These are phyloP conservation scores for Aegithalos caudatus DNA, from an alignment of 2,113 vertebrate species.

Conservation along the genomic window DNA sequence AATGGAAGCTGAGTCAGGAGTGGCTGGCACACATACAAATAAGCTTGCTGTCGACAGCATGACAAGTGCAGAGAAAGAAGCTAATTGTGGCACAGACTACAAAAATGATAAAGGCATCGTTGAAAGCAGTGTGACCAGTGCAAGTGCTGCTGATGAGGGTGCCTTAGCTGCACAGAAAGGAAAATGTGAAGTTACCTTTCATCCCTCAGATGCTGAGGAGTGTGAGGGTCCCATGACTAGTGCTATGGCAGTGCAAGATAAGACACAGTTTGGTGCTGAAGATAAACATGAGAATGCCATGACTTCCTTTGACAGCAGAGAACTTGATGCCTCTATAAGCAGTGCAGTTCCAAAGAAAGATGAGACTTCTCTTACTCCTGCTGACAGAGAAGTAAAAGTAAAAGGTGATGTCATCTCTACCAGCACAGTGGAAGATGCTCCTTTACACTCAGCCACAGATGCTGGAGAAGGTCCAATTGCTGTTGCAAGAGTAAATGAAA, in stretches of 20 bases:
- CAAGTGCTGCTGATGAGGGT: slow-evolving; percentile 2
- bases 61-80: background rate
- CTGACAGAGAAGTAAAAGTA: background rate
- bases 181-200: background rate
- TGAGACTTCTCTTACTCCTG: background rate
- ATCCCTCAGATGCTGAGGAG: slow-evolving; percentile 24
- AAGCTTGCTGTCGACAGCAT: slow-evolving; percentile 50
- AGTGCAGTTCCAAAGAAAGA: background rate
- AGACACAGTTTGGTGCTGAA: background rate
- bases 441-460: background rate
- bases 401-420: slow-evolving; percentile 69
- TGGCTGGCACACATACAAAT: background rate
- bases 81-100: slow-evolving; percentile 1
- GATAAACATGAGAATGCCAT: background rate
- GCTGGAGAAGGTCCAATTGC: background rate
- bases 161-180: background rate
- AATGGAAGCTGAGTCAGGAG: slow-evolving; percentile 52
- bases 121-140: slow-evolving; percentile 74
- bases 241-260: slow-evolving; percentile 38
- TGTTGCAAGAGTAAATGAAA: background rate
- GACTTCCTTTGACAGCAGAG: background rate
- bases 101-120: slow-evolving; percentile 67
- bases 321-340: slow-evolving; percentile 24
- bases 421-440: slow-evolving; percentile 40
- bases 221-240: slow-evolving; percentile 64